phyloP scores from a whole-genome alignment of 2,797 vertebrate species.

The Pangasius larnaudii region DNA sequence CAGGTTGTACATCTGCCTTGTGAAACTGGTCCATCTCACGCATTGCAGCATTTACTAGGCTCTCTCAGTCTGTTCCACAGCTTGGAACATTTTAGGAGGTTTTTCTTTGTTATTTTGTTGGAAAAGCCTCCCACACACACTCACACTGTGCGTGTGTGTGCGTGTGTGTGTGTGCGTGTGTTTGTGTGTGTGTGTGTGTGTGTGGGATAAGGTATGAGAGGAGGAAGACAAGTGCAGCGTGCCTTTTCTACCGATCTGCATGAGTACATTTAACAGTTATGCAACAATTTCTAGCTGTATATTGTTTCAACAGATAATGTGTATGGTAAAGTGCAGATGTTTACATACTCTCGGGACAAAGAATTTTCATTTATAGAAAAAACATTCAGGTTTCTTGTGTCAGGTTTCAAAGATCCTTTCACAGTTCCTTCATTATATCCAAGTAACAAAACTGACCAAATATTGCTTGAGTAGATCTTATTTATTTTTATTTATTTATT shows the following conservation, averaged over 20 bases:
- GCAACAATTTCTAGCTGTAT: not conserved
- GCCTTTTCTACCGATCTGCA: not conserved
- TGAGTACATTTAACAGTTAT: not conserved
- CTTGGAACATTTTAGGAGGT: conserved; percentile 2
- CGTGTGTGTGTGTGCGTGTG: not conserved
- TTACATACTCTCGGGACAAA: not conserved
- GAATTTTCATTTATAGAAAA: not conserved
- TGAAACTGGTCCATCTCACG: conserved; percentile 5
- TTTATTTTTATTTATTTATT: not conserved
- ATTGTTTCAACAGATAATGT: not conserved
- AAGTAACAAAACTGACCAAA: not conserved
- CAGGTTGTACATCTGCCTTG: conserved; percentile 11
- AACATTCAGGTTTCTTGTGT: not conserved
- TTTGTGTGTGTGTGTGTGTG: conserved; percentile 3
- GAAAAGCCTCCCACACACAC: not conserved
- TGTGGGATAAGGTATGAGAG: not conserved
- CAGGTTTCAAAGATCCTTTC: not conserved
- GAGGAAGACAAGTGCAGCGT: not conserved
- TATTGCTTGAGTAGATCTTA: not conserved
- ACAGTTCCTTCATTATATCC: not conserved
- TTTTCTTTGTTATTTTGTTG: conserved; percentile 1
- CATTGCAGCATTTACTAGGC: not conserved
- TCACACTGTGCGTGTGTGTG: not conserved
- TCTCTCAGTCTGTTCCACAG: not conserved
- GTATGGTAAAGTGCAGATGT: not conserved